Percentiles rank a stretch among this genome's conserved stretches.
Conservation (phyloP, 2,888 invertebrate genomes). For the Phyto melanocephala region DNA sequence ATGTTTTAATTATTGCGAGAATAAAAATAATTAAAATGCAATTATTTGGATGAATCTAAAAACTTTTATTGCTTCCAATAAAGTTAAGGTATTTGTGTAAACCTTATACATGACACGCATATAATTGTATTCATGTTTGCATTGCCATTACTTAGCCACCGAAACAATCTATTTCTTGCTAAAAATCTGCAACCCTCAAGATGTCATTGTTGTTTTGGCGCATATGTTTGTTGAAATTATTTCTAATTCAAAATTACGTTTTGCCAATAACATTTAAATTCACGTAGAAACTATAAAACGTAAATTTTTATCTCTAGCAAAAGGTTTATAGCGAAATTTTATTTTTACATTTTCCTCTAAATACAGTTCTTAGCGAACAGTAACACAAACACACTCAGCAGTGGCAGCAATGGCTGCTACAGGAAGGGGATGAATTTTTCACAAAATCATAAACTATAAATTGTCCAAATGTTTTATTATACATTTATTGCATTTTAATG, state of each 20-base stretch:
- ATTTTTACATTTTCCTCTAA: constrained; percentile 22
- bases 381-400: not conserved
- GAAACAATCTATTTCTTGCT: not conserved
- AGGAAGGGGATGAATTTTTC: constrained; percentile 26
- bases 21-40: too few species aligned
- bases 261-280: constrained; percentile 52
- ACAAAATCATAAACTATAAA: constrained; percentile 60
- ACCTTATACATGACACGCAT: too few species aligned
- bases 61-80: too few species aligned
- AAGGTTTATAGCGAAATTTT: constrained; percentile 56
- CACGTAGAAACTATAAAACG: constrained; percentile 60
- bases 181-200: not conserved
- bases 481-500: constrained; percentile 60
- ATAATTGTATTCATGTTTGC: too few species aligned
- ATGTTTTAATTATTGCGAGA: too few species aligned
- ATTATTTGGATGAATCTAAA: too few species aligned
- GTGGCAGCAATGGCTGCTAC: not conserved
- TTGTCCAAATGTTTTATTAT: constrained; percentile 61
- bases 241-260: constrained; percentile 42
- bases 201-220: not conserved
- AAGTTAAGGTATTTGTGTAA: too few species aligned
- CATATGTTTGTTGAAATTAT: not conserved
- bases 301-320: constrained; percentile 48
- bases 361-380: not conserved
- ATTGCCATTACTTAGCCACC: too few species aligned